Conservation (phyloP, 2,113 vertebrate species). For the Dolichallabes microphthalmus region DNA sequence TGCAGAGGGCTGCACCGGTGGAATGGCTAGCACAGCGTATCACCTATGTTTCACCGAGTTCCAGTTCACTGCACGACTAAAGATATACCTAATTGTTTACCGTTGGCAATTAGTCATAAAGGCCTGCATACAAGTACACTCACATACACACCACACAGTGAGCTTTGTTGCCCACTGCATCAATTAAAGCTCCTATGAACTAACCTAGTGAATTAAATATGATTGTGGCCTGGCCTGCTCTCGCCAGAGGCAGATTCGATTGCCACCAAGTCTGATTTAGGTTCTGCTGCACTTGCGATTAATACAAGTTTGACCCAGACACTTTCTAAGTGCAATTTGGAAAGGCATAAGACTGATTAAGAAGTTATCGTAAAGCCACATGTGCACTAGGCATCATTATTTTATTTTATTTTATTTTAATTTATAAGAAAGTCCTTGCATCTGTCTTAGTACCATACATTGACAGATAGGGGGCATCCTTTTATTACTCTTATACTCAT, state of each 20-base stretch:
- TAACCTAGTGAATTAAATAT: conserved; percentile 55
- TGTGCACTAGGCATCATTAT: neutral
- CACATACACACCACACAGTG: conserved; percentile 36
- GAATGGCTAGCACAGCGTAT: conserved; percentile 39
- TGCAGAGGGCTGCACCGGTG: conserved; percentile 8
- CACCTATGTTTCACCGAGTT: conserved; percentile 43
- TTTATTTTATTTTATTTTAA: no score
- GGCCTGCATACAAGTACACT: neutral
- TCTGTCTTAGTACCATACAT: neutral
- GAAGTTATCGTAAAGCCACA: neutral
- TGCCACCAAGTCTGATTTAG: neutral
- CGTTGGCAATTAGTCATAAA: conserved; percentile 52
- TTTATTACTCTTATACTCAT: neutral
- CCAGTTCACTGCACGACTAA: conserved; percentile 46
- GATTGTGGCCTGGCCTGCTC: neutral
- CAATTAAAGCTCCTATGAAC: conserved; percentile 48
- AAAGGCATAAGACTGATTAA: no score
- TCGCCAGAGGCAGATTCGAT: conserved; percentile 21
- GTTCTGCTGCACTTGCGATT: neutral
- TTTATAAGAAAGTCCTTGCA: no score
- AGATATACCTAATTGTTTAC: conserved; percentile 46
- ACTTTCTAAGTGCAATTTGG: neutral
- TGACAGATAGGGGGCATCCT: neutral
- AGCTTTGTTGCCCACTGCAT: conserved; percentile 18
- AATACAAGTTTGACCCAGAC: neutral